Percentiles rank a stretch among this genome's conserved stretches.
phyloP scores from a whole-genome alignment of 2,797 vertebrate genomes.

The Kryptopterus vitreolus region DNA sequence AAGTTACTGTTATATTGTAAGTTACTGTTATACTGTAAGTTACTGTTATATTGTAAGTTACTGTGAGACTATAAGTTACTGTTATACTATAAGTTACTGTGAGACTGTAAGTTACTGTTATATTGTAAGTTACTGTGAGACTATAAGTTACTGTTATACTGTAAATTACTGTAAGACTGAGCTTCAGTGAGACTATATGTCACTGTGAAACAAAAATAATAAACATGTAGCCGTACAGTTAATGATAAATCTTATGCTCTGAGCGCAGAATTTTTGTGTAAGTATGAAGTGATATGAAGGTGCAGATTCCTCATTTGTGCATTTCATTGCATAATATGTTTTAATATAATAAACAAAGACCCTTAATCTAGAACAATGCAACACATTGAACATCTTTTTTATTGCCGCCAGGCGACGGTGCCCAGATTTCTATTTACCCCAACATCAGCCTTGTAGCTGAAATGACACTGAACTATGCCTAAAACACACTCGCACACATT shows the following conservation, averaged over 20 bases:
- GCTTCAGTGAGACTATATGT: too few relatives aligned
- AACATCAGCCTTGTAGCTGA: constrained; percentile 16
- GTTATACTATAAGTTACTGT: background rate
- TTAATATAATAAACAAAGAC: background rate
- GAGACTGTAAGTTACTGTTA: background rate
- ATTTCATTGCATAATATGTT: background rate
- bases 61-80: background rate
- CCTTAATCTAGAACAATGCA: background rate
- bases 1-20: background rate
- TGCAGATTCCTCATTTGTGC: background rate
- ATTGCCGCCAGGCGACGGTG: constrained; percentile 3
- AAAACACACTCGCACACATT: constrained; percentile 3
- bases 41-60: background rate
- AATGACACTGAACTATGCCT: constrained; percentile 21
- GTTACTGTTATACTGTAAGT: background rate
- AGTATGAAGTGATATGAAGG: background rate
- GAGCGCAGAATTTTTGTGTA: background rate
- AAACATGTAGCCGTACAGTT: background rate
- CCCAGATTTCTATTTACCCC: constrained; percentile 6
- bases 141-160: background rate
- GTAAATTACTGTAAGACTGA: background rate
- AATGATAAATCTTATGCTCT: background rate
- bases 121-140: background rate
- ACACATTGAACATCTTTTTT: constrained; percentile 5
- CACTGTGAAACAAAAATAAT: background rate